Conservation (phyloP, 2,113 vertebrate species). For the Gobio gobio region DNA sequence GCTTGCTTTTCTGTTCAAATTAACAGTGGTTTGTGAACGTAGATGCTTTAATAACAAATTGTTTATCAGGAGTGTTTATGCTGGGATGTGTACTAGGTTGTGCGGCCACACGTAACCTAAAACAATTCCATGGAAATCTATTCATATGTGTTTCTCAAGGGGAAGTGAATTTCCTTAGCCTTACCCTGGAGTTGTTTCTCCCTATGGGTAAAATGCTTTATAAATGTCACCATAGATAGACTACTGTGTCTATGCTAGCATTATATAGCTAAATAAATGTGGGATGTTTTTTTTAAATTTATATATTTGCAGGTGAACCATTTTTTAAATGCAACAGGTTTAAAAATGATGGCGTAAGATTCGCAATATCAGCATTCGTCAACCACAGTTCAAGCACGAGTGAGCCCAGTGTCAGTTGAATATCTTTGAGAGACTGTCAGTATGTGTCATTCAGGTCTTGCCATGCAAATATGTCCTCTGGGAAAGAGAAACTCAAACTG, state of each 20-base stretch:
- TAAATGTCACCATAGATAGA: conserved; percentile 22
- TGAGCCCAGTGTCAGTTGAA: conserved; percentile 12
- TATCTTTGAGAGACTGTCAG: conserved; percentile 46
- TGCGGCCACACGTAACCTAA: too few relatives aligned
- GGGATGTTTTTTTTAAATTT: background rate
- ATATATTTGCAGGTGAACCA: background rate
- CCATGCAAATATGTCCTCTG: conserved; percentile 51
- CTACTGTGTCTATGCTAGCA: background rate
- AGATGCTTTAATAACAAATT: too few relatives aligned
- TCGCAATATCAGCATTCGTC: background rate
- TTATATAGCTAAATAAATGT: background rate
- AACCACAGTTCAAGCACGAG: background rate
- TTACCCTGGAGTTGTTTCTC: too few relatives aligned
- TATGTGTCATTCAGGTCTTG: conserved; percentile 58
- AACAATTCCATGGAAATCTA: too few relatives aligned
- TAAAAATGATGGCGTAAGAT: background rate
- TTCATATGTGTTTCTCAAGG: too few relatives aligned
- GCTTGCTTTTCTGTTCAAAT: too few relatives aligned
- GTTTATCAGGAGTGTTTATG: too few relatives aligned
- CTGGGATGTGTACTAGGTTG: too few relatives aligned
- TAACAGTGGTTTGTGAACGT: too few relatives aligned
- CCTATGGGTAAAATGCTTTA: background rate
- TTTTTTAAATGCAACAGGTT: background rate
- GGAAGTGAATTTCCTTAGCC: too few relatives aligned
- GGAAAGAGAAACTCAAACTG: conserved; percentile 52